These are phyloP conservation scores for Ibidorhyncha struthersii DNA, from an alignment of 2,113 vertebrate species.

Conservation along the genomic window DNA sequence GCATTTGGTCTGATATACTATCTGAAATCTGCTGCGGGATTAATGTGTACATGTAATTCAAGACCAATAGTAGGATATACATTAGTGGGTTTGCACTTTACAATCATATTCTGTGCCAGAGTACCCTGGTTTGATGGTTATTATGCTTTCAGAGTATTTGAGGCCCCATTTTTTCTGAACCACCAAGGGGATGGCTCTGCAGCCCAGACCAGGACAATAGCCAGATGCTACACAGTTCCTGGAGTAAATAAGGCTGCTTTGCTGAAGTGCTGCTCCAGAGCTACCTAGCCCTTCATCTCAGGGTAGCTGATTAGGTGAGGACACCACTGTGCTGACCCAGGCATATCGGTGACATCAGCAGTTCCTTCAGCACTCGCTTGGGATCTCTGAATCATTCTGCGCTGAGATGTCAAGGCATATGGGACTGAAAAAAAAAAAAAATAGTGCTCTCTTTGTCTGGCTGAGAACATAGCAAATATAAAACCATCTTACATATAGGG, in stretches of 20 bases:
- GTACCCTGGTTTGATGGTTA: not conserved
- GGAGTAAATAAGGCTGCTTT: not conserved
- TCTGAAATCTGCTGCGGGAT: not conserved
- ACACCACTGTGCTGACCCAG: not conserved
- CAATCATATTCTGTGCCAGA: not conserved
- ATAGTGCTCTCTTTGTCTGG: not conserved
- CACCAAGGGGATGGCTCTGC: not conserved
- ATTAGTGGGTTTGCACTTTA: not conserved
- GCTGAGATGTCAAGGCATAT: not conserved
- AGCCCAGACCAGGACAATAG: not conserved
- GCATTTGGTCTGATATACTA: not conserved
- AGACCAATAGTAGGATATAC: not conserved
- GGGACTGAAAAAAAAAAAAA: not conserved
- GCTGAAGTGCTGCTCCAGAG: not conserved
- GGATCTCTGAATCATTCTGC: not conserved
- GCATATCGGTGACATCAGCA: accelerated
- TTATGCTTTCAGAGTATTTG: not conserved
- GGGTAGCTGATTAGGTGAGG: not conserved
- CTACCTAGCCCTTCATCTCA: not conserved
- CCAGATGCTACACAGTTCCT: not conserved
- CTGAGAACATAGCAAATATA: not conserved
- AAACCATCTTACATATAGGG: not conserved
- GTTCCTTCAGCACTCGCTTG: not conserved
- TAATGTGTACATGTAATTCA: not conserved
- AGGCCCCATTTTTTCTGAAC: not conserved